These are phyloP conservation scores for Tragopan temminckii DNA, from an alignment of 2,797 vertebrate species.

Conservation along the genomic window DNA sequence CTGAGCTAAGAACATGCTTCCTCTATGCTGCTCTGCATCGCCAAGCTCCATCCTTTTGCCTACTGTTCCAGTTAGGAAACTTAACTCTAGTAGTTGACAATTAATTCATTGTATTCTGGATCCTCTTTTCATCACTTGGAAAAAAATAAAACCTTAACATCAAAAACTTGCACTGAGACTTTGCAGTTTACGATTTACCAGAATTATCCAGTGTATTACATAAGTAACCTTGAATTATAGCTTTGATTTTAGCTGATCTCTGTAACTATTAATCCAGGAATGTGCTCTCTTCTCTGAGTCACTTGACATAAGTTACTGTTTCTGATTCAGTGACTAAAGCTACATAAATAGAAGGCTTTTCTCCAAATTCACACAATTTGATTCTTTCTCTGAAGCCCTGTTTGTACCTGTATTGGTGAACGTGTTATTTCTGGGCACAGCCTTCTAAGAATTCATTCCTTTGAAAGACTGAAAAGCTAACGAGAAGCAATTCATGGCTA, in stretches of 20 bases:
- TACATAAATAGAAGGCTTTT: not conserved
- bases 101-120: not conserved
- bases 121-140: not conserved
- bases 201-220: not conserved
- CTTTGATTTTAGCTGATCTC: not conserved
- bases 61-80: not conserved
- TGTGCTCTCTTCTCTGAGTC: not conserved
- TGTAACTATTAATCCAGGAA: not conserved
- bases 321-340: not conserved
- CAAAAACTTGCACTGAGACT: not conserved
- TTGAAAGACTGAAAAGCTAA: not conserved
- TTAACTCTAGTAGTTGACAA: not conserved
- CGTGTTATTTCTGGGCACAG: not conserved
- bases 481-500: not conserved
- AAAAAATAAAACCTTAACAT: not conserved
- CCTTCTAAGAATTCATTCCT: not conserved
- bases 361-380: not conserved
- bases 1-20: constrained; percentile 5
- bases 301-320: not conserved
- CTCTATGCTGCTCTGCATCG: not conserved
- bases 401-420: not conserved
- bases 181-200: not conserved
- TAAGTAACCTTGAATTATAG: not conserved
- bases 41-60: constrained; percentile 1
- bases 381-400: not conserved